Evolutionary conservation across 1,140 invertebrate genomes (phyloP).

Genomic region (Meloidogyne chitwoodi): DNA sequence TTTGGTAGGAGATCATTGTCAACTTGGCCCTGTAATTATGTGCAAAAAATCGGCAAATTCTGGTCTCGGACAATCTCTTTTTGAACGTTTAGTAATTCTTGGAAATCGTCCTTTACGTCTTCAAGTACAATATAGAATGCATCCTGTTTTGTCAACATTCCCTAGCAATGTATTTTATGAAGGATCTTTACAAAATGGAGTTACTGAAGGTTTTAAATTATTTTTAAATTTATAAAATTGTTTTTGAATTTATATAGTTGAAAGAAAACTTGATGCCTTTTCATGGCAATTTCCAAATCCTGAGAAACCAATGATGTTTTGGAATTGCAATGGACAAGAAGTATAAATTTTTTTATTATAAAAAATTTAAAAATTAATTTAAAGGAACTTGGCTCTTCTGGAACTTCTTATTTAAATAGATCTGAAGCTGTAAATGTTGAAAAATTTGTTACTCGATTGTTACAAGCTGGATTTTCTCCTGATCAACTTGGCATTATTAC

Average conservation of each 20-base stretch:
- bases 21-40: constrained; percentile 74
- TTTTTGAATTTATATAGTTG: constrained; percentile 66
- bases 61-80: constrained; percentile 91
- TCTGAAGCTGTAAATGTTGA: constrained; percentile 98
- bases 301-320: constrained; percentile 98
- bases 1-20: constrained; percentile 96
- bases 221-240: not conserved
- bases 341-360: not conserved
- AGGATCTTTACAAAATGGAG: constrained; percentile 94
- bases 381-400: constrained; percentile 87
- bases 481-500: constrained; percentile 73
- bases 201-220: constrained; percentile 78
- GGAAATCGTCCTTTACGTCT: constrained; percentile 88
- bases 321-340: constrained; percentile 88
- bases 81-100: constrained; percentile 91
- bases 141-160: constrained; percentile 87
- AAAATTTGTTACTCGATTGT: constrained; percentile 86
- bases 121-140: constrained; percentile 93
- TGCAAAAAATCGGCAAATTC: constrained; percentile 96
- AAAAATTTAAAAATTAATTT: not conserved
- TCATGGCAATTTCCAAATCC: constrained; percentile 96
- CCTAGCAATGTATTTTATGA: constrained; percentile 99
- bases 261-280: constrained; percentile 79
- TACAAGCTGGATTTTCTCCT: constrained; percentile 88
- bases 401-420: constrained; percentile 94